Conservation (phyloP, 1,140 invertebrate genomes). For the Ephestia elutella region DNA sequence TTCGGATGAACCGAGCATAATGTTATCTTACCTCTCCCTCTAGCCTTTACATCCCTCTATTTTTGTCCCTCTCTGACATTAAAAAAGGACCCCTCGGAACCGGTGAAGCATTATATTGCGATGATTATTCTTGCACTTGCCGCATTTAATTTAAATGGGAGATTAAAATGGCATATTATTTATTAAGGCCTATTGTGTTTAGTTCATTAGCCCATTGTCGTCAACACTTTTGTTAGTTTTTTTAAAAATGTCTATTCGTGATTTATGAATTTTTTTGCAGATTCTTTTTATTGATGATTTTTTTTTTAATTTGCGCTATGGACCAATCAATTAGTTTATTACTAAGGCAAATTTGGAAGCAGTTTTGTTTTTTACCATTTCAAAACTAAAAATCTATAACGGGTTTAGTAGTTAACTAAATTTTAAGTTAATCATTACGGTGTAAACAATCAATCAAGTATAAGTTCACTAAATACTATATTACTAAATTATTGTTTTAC, state of each 20-base stretch:
- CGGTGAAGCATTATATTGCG: conserved; percentile 69
- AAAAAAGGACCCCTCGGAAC: conserved; percentile 54
- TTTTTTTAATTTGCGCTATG: neutral
- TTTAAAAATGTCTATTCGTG: conserved; percentile 17
- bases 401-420: no score
- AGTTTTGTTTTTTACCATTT: no score
- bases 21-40: conserved; percentile 28
- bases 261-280: conserved; percentile 12
- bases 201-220: conserved; percentile 66
- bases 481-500: no score
- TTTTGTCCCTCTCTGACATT: conserved; percentile 33
- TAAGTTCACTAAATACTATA: no score
- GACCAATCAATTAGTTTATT: no score
- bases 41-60: conserved; percentile 12
- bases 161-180: conserved; percentile 69
- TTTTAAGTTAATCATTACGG: no score
- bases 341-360: no score
- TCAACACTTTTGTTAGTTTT: conserved; percentile 34
- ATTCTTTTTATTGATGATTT: neutral
- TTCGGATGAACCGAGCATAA: conserved; percentile 52
- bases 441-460: no score
- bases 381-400: no score
- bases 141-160: conserved; percentile 72
- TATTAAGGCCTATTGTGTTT: conserved; percentile 66
- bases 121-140: conserved; percentile 71